Percentiles rank a stretch among this genome's conserved stretches.
Conservation (phyloP, 2,113 vertebrate genomes). For the Channa maculata region DNA sequence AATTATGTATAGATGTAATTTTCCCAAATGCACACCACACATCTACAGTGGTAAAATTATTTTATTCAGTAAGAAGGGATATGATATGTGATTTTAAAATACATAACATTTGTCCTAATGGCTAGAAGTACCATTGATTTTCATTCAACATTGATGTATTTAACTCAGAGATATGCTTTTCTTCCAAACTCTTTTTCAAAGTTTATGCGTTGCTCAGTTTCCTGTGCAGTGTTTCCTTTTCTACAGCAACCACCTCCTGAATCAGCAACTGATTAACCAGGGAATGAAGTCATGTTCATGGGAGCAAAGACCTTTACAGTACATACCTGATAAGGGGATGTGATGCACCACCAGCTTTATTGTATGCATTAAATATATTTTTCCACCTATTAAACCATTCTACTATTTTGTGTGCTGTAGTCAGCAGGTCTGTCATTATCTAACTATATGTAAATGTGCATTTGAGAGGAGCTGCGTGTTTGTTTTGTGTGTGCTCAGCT, state of each 20-base stretch:
- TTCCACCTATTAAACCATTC: background rate
- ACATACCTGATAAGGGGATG: slow-evolving; percentile 1
- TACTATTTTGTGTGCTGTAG: background rate
- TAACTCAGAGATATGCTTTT: too few relatives aligned
- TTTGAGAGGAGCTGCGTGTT: background rate
- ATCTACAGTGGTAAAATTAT: background rate
- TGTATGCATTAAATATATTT: background rate
- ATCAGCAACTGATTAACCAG: slow-evolving; percentile 11
- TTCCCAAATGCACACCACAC: background rate
- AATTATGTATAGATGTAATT: background rate
- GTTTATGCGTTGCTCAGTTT: too few relatives aligned
- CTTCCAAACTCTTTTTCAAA: too few relatives aligned
- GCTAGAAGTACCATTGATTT: background rate
- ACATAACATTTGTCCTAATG: background rate
- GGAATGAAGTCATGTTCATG: background rate
- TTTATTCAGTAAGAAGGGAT: background rate
- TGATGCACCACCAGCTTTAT: background rate
- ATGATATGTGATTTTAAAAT: background rate
- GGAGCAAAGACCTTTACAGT: slow-evolving; percentile 12
- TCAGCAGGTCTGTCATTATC: background rate
- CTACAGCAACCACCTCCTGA: background rate
- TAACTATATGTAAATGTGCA: too few relatives aligned
- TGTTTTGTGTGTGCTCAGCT: slow-evolving; percentile 2
- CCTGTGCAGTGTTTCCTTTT: background rate
- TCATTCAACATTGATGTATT: background rate